These are phyloP conservation scores for Hydractinia echinata DNA, from an alignment of 30 jellyfish, hydroid and myxozoan genomes.

Conservation along the genomic window DNA sequence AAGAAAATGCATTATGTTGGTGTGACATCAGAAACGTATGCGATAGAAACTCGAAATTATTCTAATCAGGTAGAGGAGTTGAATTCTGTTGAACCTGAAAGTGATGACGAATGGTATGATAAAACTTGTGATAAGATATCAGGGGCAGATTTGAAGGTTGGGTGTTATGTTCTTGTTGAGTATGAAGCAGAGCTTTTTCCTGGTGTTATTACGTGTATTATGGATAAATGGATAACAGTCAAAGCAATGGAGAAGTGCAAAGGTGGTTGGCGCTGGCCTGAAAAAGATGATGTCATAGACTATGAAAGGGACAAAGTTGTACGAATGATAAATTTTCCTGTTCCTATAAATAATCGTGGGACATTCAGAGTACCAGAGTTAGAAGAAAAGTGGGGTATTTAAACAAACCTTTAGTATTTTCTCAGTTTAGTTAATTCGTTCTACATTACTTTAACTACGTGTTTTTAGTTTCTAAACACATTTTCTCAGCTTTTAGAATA, in stretches of 20 bases:
- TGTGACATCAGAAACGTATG: neutral
- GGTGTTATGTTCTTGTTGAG: slow-evolving; percentile 23
- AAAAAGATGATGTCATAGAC: slow-evolving; percentile 34
- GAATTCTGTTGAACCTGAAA: neutral
- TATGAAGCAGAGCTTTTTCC: slow-evolving; percentile 43
- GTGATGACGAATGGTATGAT: slow-evolving; percentile 44
- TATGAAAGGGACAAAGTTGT: slow-evolving; percentile 29
- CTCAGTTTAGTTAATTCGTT: too few relatives aligned
- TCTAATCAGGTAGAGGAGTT: neutral
- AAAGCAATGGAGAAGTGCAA: slow-evolving; percentile 43
- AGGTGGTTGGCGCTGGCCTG: slow-evolving; percentile 52
- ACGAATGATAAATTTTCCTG: slow-evolving; percentile 38
- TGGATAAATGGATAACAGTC: slow-evolving; percentile 31
- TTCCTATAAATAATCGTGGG: slow-evolving; percentile 45
- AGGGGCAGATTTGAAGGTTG: neutral
- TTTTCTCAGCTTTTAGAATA: too few relatives aligned
- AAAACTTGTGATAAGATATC: slow-evolving; percentile 25
- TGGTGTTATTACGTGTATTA: slow-evolving; percentile 23
- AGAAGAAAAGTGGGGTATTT: slow-evolving; percentile 34
- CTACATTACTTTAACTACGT: too few relatives aligned
- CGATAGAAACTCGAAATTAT: neutral
- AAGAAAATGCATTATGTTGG: neutral
- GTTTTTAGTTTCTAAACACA: too few relatives aligned
- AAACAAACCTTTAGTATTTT: neutral
- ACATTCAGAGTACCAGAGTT: slow-evolving; percentile 41